These are phyloP conservation scores for Xenopus borealis DNA, from an alignment of 2,113 vertebrate genomes.

Conservation along the genomic window DNA sequence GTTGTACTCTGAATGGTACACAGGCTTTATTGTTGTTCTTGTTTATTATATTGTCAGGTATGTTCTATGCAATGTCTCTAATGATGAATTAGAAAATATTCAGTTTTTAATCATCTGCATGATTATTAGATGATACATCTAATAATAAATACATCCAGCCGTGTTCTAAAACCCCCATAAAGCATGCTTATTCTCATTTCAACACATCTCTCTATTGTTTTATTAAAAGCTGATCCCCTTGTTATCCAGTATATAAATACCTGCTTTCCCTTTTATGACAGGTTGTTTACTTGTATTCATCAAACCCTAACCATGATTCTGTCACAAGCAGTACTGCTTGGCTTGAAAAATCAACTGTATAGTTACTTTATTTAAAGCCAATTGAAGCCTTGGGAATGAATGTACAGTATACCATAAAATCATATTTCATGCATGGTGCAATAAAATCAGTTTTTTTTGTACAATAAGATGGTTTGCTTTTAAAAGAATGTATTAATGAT, in stretches of 20 bases:
- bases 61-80: neutral
- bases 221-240: neutral
- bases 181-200: no score
- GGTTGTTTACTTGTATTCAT: neutral
- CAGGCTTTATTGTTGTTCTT: no score
- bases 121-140: no score
- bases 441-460: no score
- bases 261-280: neutral
- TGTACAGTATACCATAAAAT: no score
- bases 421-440: no score
- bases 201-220: neutral
- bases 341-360: neutral
- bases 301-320: neutral
- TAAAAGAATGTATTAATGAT: no score
- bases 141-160: no score
- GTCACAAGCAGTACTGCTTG: neutral
- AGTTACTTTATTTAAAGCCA: neutral
- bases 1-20: no score
- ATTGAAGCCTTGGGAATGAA: no score
- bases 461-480: no score
- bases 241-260: neutral
- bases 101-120: no score
- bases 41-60: neutral
- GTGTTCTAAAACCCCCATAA: neutral
- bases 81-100: neutral